Evolutionary conservation across 1,140 invertebrate genomes (phyloP), one percentile per base, ranked within the genome.

Genomic region (Caenorhabditis latens): DNA sequence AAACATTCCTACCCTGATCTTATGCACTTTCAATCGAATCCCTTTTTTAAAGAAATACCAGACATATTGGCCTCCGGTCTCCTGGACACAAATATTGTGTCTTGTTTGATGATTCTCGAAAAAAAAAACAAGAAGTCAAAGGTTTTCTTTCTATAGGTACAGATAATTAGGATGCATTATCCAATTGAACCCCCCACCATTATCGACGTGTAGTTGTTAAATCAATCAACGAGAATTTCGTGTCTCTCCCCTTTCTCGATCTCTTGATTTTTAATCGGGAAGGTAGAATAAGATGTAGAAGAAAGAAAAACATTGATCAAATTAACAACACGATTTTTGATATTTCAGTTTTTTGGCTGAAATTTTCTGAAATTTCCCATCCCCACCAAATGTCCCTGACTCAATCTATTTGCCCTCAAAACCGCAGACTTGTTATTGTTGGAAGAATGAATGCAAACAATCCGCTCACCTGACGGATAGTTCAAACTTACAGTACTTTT

Each of bases 111-210:
- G 46, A n/a, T 79, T 79, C 46, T 50, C 46, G 71, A 79, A 71
- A 71, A 71, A 58, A 61, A 61, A 61, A 61, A 5, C 3, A 71
- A 19, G 32, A 32, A 32, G 32, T 32, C 32, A 19, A 46, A 16
- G 9, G 32, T 67, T 67, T 71, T 71, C 21, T 13, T 14, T 63
- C 61, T 32, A 32, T 71, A 14, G 42, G 65, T 71, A 71, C 65
- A 71, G 65, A 71, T 71, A 71, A 71, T 71, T 71, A 71, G 65
- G 19, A 71, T 71, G 11, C 40, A 71, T 71, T 71, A 71, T 71
- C 65, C 65, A 71, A 63, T 63, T 40, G 61, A 63, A 63, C 61
- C 61, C 24, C n/a, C 2, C 21, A 24, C 32, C 32, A 40, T 13
- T 11, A 53, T 16, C 50, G 50, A 53, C 5, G 50, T 14, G 11